phyloP scores from a whole-genome alignment of 2,113 vertebrate genomes.

The Zosterops japonicus region DNA sequence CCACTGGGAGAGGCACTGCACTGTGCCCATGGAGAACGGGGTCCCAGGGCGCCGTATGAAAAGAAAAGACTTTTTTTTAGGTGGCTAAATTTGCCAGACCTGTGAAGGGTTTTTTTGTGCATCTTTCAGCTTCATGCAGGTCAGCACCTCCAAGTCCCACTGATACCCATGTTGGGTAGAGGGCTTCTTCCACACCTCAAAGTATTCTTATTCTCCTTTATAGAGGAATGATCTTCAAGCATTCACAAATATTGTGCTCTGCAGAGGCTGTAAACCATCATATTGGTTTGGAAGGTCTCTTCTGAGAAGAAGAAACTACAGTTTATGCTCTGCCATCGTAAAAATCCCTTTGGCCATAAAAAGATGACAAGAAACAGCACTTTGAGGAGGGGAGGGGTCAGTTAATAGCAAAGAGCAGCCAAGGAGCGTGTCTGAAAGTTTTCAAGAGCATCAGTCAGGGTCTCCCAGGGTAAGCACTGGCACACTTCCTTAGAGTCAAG shows the following conservation, averaged over 20 bases:
- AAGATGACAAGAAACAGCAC: slow-evolving; percentile 31
- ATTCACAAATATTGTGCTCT: not conserved
- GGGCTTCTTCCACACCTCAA: not conserved
- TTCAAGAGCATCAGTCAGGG: not conserved
- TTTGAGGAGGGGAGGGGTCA: not conserved
- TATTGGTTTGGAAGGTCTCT: not conserved
- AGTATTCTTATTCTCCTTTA: not conserved
- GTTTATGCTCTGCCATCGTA: not conserved
- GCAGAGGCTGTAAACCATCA: not conserved
- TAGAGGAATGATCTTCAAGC: not conserved
- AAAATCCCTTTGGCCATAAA: not conserved
- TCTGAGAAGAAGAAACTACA: not conserved
- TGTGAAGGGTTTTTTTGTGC: not conserved
- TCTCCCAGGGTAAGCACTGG: not conserved
- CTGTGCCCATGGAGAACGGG: accelerated
- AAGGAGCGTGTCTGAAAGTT: not conserved
- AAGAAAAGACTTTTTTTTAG: accelerated
- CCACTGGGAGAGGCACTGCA: accelerated
- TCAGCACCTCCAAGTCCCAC: not conserved
- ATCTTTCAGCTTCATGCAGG: not conserved
- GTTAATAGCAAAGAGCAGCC: not conserved
- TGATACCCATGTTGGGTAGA: accelerated
- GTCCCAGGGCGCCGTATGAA: not conserved
- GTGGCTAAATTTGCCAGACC: not conserved
- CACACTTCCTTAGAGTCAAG: not conserved